Evolutionary conservation across 2,113 vertebrate species (phyloP), one percentile per base, ranked within the genome.

Genomic region (Cephalophus harveyi): DNA sequence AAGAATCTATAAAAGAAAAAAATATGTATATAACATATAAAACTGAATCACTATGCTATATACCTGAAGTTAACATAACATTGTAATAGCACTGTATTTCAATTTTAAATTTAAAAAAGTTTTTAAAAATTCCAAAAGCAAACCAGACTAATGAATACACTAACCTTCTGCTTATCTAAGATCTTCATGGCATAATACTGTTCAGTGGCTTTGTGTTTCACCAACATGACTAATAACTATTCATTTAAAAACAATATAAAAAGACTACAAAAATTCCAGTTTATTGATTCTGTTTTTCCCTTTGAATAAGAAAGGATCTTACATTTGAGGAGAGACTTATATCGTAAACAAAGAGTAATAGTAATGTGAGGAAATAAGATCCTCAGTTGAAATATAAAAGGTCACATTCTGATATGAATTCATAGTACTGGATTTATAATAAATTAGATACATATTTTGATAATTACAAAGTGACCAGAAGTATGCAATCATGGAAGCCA

Each of bases 141-240:
- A 81, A 33, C 5, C 28, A 81, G 7, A 48, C 28, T 17, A 52
- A 50, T 90, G 89, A 86, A 89, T 1, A 79, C 2, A 99, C 99
- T 95, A 94, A 99, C 99, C 99, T 99, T 99, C 98, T 99, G 99
- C 99, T 99, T 99, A 99, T 99, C 99, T 99, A 99, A 98, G 98
- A 99, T 99, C 99, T 99, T 99, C 99, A 99, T 99, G 97, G 99
- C 99, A 79, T 99, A 99, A 99, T 99, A 99, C 99, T 99, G 99
- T 97, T 99, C 99, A 89, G 99, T 99, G 98, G 98, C 99, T 99
- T 99, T 99, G 98, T 99, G 99, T 98, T 99, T 99, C 98, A 99
- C 99, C 95, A 99, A 98, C 99, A 99, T 99, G 92, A 99, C 99
- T 98, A 71, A 82, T 28, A 97, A 89, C n/a, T 84, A 54, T 48